Base-by-base conservation (phyloP, 2,888 invertebrate species). In the Stegophylla sp. region DNA sequence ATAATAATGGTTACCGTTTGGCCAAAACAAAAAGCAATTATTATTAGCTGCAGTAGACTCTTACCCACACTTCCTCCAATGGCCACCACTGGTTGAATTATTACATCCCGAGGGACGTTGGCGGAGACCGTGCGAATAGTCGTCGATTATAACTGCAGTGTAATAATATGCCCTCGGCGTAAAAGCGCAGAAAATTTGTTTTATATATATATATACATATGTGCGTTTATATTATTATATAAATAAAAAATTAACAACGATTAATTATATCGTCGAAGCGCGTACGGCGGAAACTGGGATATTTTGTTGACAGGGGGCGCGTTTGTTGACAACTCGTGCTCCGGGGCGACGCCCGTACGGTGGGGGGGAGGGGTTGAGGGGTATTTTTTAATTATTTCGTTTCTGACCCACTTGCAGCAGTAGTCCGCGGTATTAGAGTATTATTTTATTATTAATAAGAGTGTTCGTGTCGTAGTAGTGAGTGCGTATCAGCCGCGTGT, bases 361-460 rank as follows among this genome's bases (percentile, higher is more conserved):
- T 41, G 72, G 72, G 5, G 13, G 20, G 2, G 13, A 13, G 2
- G 13, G 53, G 28, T 15, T n/a, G 7, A 5, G 26, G n/a, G 28
- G 45, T 48, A 48, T 73, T 48, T 51, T 73, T 64, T 64, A 64
- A 51, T 75, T 53, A 75, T 75, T 75, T 75, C 41, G 64, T 61
- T 64, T 64, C 64, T 12, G 15, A 75, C 17, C 51, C 48, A 17
- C 26, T 4, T 7, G 63, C 26, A 63, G 2, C 2, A 20, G 34
- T 34, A 34, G 3, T 34, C 3, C 4, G 3, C 3, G 34, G 34
- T 34, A 34, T 7, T 34, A 34, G 34, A 7, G n/a, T n/a, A n/a
- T n/a, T n/a, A n/a, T n/a, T n/a, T n/a, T 34, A 34, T 3, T 13
- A 34, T 28, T 61, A 63, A n/a, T 63, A 13, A 12, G n/a, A n/a